A percentile compares a stretch with the other conserved stretches of the same genome.
These are phyloP conservation scores for Brachylomia viminalis DNA, from an alignment of 2,888 invertebrate genomes.

Conservation along the genomic window DNA sequence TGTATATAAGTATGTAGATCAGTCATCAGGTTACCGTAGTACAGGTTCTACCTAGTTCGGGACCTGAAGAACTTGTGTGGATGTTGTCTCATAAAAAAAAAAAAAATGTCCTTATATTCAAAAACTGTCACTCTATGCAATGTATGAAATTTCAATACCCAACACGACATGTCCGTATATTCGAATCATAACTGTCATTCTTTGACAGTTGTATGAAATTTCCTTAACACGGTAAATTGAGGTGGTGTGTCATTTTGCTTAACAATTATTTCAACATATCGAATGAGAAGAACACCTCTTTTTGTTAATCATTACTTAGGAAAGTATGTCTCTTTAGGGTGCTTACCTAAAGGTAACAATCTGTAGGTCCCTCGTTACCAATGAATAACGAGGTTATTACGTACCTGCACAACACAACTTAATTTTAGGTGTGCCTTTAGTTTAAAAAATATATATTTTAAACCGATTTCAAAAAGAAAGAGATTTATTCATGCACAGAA, in stretches of 20 bases:
- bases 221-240: background rate
- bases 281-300: background rate
- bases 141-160: too few relatives aligned
- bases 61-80: too few relatives aligned
- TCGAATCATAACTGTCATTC: background rate
- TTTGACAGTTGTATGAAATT: background rate
- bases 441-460: background rate
- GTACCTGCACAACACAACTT: background rate
- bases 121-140: too few relatives aligned
- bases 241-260: background rate
- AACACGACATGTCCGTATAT: background rate
- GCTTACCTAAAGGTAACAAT: background rate
- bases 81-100: too few relatives aligned
- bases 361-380: background rate
- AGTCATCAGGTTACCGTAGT: too few relatives aligned
- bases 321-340: too few relatives aligned
- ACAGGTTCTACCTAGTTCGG: too few relatives aligned
- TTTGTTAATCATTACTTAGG: background rate
- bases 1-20: too few relatives aligned
- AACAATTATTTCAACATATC: background rate
- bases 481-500: background rate
- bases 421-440: background rate
- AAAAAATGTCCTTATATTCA: too few relatives aligned
- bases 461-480: background rate
- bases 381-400: background rate